Evolutionary conservation across 2,888 invertebrate species (phyloP).

Genomic region (Tanytarsus gracilentus): DNA sequence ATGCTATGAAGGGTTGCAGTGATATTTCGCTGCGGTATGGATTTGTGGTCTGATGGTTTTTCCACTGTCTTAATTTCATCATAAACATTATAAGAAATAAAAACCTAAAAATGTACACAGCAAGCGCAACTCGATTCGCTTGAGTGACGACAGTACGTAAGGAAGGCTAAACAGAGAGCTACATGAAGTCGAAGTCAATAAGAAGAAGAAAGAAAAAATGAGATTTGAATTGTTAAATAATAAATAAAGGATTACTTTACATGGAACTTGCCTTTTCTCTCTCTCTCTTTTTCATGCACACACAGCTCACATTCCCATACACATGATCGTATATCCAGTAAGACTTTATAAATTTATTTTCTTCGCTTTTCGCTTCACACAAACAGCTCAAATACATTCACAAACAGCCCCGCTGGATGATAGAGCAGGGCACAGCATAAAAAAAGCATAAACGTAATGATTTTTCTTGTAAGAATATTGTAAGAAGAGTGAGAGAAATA

Average conservation of each 20-base stretch:
- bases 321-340: background rate
- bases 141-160: constrained; percentile 6
- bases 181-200: no score
- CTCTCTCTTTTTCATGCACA: no score
- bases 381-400: no score
- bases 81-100: no score
- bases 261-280: constrained; percentile 6
- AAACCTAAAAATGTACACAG: no score
- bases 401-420: background rate
- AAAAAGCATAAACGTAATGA: constrained; percentile 26
- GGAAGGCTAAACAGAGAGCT: background rate
- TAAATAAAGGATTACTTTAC: constrained; percentile 18
- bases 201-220: background rate
- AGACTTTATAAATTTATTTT: background rate
- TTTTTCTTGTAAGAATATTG: constrained; percentile 24
- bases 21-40: constrained; percentile 7
- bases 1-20: constrained; percentile 6
- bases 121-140: background rate
- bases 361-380: background rate
- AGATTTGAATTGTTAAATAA: constrained; percentile 7
- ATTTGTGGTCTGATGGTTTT: constrained; percentile 27
- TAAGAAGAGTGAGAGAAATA: background rate
- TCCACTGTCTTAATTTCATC: constrained; percentile 13
- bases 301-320: background rate
- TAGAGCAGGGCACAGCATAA: constrained; percentile 6